Conservation (phyloP, 2,797 vertebrate species). For the Silurus aristotelis region DNA sequence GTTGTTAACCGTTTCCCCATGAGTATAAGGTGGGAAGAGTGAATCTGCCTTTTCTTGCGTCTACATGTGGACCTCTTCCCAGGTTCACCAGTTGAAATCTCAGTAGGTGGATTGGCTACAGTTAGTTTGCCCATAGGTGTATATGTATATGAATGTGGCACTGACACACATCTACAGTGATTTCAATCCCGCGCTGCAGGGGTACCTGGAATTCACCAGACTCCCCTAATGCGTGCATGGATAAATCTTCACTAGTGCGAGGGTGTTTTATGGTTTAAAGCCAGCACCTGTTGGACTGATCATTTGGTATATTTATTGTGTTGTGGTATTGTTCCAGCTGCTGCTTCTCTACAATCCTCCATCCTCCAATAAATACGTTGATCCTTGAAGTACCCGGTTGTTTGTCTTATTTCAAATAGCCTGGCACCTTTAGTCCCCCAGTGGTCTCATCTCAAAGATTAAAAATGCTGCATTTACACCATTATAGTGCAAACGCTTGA, state of each 20-base stretch:
- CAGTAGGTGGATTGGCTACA: neutral
- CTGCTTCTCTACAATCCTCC: constrained; percentile 6
- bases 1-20: neutral
- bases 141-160: neutral
- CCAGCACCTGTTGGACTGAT: constrained; percentile 17
- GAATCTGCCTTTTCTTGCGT: neutral
- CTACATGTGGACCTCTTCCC: neutral
- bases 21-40: neutral
- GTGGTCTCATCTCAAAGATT: neutral
- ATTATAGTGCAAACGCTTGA: neutral
- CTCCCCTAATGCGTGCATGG: neutral
- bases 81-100: neutral
- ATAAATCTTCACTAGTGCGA: neutral
- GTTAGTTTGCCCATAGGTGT: neutral
- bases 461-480: neutral
- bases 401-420: neutral
- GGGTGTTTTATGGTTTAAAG: neutral
- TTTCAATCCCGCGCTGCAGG: neutral
- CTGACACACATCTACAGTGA: neutral
- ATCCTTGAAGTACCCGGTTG: neutral
- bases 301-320: constrained; percentile 24
- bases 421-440: neutral
- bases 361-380: neutral
- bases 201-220: neutral
- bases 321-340: constrained; percentile 13